These are phyloP conservation scores for Amphiduros pacificus DNA, from an alignment of 2,888 invertebrate species.

Conservation along the genomic window DNA sequence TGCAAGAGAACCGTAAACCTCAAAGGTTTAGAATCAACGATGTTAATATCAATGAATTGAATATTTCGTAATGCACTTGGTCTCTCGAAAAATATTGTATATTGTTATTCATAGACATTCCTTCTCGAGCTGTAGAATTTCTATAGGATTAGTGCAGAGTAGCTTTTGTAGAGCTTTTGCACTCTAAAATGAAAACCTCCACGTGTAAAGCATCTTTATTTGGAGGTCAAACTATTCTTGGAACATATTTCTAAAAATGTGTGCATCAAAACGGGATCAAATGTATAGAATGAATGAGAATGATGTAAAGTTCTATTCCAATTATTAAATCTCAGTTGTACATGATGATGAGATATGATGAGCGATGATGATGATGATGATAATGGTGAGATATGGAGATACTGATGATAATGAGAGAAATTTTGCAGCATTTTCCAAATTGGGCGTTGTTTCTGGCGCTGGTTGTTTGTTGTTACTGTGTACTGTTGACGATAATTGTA, in stretches of 20 bases:
- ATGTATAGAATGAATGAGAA: constrained; percentile 16
- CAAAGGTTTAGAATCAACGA: constrained; percentile 21
- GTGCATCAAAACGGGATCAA: constrained; percentile 15
- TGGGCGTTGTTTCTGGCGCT: constrained; percentile 13
- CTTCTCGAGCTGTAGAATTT: constrained; percentile 20
- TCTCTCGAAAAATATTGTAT: constrained; percentile 20
- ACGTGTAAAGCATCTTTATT: constrained; percentile 20
- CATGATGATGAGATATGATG: background rate
- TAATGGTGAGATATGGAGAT: constrained; percentile 2
- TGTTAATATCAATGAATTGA: constrained; percentile 22
- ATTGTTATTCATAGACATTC: constrained; percentile 21
- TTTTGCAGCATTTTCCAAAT: constrained; percentile 18
- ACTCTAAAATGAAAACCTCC: constrained; percentile 18
- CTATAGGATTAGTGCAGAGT: constrained; percentile 21
- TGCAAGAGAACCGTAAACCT: constrained; percentile 18
- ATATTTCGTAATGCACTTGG: constrained; percentile 19
- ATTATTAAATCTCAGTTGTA: background rate
- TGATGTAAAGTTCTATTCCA: constrained; percentile 16
- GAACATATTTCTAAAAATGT: constrained; percentile 20
- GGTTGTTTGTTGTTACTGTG: constrained; percentile 21
- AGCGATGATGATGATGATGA: constrained; percentile 3
- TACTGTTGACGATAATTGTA: constrained; percentile 9
- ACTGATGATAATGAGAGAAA: background rate
- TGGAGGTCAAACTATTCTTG: constrained; percentile 22
- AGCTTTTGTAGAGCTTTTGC: constrained; percentile 23